Evolutionary conservation across 2,888 invertebrate genomes (phyloP).

Genomic region (Chalcosyrphus nemorum): DNA sequence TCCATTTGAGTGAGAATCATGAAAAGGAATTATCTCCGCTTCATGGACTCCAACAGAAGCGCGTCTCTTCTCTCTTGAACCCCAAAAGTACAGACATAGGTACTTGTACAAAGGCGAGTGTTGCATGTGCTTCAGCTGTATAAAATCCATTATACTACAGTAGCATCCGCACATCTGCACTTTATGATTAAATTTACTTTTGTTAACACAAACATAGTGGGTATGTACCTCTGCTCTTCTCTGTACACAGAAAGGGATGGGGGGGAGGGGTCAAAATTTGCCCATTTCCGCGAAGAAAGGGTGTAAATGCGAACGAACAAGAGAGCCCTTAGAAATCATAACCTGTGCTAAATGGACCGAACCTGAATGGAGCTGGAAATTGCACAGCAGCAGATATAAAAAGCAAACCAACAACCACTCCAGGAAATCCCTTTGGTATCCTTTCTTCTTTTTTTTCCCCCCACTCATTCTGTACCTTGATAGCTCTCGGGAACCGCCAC

Average conservation of each 20-base stretch:
- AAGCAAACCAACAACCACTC: conserved; percentile 21
- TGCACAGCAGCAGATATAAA: conserved; percentile 39
- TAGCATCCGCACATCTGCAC: conserved; percentile 67
- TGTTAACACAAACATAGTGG: conserved; percentile 47
- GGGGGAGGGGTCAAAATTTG: not conserved
- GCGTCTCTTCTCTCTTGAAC: conserved; percentile 11
- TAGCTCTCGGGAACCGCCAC: not conserved
- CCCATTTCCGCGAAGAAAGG: conserved; percentile 24
- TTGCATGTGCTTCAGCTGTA: conserved; percentile 29
- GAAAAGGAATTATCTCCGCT: conserved; percentile 80
- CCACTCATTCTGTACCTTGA: not conserved
- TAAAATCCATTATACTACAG: conserved; percentile 59
- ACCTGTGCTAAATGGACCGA: conserved; percentile 68
- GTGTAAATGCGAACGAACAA: conserved; percentile 39
- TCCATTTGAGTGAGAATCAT: conserved; percentile 80
- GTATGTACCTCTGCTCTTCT: not conserved
- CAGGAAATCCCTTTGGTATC: conserved; percentile 43
- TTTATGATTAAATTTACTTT: conserved; percentile 72
- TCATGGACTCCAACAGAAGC: conserved; percentile 75
- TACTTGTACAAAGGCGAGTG: not conserved
- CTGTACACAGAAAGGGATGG: conserved; percentile 7
- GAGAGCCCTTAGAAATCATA: conserved; percentile 60
- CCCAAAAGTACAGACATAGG: too few relatives aligned
- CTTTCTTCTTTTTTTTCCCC: conserved; percentile 7
- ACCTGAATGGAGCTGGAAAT: conserved; percentile 50